A percentile compares a stretch with the other conserved stretches of the same genome.
Conservation (phyloP, 1,140 invertebrate genomes). For the Drosophila dunni region DNA sequence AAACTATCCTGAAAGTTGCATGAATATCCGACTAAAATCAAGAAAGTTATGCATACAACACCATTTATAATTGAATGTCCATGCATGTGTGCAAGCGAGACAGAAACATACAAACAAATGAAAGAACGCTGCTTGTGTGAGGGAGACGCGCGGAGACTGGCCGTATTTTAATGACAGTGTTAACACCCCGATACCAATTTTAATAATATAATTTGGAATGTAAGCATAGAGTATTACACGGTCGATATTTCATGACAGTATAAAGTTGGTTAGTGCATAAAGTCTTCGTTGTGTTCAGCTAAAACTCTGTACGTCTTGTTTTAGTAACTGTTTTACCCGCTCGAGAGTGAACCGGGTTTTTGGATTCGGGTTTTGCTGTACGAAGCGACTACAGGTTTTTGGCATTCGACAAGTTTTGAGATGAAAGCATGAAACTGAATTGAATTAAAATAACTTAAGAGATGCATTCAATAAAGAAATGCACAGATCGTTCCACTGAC, state of each 20-base stretch:
- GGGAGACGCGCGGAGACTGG: too few relatives aligned
- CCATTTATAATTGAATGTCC: too few relatives aligned
- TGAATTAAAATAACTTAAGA: slow-evolving; percentile 64
- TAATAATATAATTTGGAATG: too few relatives aligned
- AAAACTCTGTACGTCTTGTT: neutral
- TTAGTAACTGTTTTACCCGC: slow-evolving; percentile 33
- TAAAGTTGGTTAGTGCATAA: neutral
- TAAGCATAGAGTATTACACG: too few relatives aligned
- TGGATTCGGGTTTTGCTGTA: slow-evolving; percentile 15
- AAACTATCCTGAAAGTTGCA: too few relatives aligned
- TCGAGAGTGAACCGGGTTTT: slow-evolving; percentile 1
- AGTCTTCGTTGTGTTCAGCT: neutral
- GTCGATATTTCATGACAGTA: too few relatives aligned
- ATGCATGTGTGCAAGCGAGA: too few relatives aligned
- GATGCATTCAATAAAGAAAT: slow-evolving; percentile 37
- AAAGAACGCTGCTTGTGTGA: too few relatives aligned
- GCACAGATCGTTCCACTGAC: slow-evolving; percentile 15
- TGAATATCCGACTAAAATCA: too few relatives aligned
- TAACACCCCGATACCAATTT: neutral
- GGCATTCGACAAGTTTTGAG: slow-evolving; percentile 78
- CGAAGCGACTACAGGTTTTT: slow-evolving; percentile 31
- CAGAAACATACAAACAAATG: too few relatives aligned
- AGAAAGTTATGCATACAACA: too few relatives aligned
- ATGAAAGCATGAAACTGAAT: slow-evolving; percentile 69
- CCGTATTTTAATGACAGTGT: too few relatives aligned